These are phyloP conservation scores for Eurois occulta DNA, from an alignment of 2,888 invertebrate species.

Conservation along the genomic window DNA sequence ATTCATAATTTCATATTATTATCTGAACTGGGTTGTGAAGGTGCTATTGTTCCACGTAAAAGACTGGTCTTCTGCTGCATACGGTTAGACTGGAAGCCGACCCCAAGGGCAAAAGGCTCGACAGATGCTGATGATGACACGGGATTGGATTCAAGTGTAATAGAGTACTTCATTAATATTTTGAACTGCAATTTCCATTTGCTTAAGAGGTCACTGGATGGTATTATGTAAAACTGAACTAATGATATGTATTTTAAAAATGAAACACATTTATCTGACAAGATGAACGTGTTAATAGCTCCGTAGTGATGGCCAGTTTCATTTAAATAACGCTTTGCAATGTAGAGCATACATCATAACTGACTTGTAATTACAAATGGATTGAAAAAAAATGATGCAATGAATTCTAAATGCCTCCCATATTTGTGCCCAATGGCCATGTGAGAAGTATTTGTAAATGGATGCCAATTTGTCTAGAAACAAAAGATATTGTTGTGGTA, in stretches of 20 bases:
- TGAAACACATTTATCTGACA: constrained; percentile 60
- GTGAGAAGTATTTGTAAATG: constrained; percentile 35
- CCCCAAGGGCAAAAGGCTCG: neutral
- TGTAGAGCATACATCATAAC: constrained; percentile 54
- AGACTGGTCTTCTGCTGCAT: neutral
- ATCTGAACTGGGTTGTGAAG: neutral
- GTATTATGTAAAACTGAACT: constrained; percentile 50
- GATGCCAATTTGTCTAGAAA: constrained; percentile 48
- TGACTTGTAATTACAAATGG: constrained; percentile 51
- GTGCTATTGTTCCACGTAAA: neutral
- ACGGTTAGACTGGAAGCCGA: neutral
- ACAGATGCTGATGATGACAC: neutral
- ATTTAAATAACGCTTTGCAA: constrained; percentile 57
- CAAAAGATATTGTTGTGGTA: constrained; percentile 57
- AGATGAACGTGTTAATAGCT: constrained; percentile 67
- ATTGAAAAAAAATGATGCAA: constrained; percentile 61
- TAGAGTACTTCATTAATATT: constrained; percentile 1
- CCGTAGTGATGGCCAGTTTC: constrained; percentile 60
- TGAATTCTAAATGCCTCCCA: constrained; percentile 28
- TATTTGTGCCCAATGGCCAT: constrained; percentile 48
- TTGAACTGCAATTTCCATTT: constrained; percentile 17
- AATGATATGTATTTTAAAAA: constrained; percentile 58
- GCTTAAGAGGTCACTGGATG: constrained; percentile 9
- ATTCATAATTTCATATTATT: no score
- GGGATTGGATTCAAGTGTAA: neutral